Evolutionary conservation across 2,113 vertebrate species (phyloP).

Genomic region (Camelus bactrianus): DNA sequence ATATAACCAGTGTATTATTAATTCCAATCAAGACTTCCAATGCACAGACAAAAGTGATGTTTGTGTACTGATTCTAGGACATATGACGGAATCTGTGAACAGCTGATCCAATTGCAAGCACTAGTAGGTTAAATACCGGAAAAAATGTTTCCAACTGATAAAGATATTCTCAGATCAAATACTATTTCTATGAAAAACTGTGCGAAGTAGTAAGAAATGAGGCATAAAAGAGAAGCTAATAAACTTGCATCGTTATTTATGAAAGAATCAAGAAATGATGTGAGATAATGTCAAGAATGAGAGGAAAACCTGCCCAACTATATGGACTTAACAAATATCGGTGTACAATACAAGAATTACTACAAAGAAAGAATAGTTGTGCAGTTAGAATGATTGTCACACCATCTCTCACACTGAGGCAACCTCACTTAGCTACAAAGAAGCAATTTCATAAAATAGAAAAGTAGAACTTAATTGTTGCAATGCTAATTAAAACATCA

Average conservation of each 20-base stretch:
- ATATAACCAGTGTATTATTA: not conserved
- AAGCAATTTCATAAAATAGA: not conserved
- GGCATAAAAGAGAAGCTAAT: conserved; percentile 21
- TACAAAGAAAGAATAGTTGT: not conserved
- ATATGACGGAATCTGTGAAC: not conserved
- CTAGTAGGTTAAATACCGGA: not conserved
- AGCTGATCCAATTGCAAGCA: not conserved
- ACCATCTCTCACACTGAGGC: not conserved
- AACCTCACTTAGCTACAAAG: not conserved
- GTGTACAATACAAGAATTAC: not conserved
- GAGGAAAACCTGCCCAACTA: not conserved
- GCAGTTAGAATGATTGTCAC: not conserved
- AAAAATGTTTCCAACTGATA: not conserved
- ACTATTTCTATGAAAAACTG: not conserved
- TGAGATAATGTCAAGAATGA: not conserved
- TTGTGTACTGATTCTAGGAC: not conserved
- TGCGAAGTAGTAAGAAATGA: not conserved
- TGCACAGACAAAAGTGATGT: not conserved
- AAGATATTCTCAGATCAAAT: conserved; percentile 34
- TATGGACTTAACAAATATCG: not conserved
- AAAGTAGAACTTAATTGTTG: not conserved
- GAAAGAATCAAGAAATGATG: not conserved
- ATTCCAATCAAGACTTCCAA: not conserved
- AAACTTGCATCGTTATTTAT: not conserved
- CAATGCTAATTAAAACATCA: conserved; percentile 3